Base-by-base conservation (phyloP, 2,113 vertebrate genomes). In the Gracilinanus agilis region DNA sequence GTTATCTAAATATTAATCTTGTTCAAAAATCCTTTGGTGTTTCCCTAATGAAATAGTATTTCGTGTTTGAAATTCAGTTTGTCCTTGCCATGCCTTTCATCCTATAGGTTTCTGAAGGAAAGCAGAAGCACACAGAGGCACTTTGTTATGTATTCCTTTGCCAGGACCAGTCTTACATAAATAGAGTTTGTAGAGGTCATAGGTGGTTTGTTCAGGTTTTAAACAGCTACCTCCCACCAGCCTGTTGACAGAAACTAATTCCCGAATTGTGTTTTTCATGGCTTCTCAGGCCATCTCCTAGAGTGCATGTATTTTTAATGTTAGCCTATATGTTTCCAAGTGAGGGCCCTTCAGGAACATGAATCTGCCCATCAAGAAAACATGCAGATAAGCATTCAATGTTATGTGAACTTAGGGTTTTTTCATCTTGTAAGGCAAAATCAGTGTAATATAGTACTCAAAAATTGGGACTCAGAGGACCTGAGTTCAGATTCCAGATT, bases 11-110 rank as follows among this genome's bases (percentile, higher is more conserved):
- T 40, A 83, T 83, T 83, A 83, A 83, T 83, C 67, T 83, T 83
- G n/a, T 83, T 83, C n/a, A 40, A 83, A n/a, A 83, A 83, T 83
- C n/a, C n/a, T 83, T 83, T 83, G n/a, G 67, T 83, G n/a, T 83
- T 83, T 83, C 40, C 67, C 67, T 83, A 21, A 83, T 83, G n/a
- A 83, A 40, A 83, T 83, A 40, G 34, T 83, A 83, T 83, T 83
- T 83, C n/a, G 40, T 83, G 34, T 83, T 40, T 83, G 40, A 83
- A 83, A 40, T 40, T 40, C n/a, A 83, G 67, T 6, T 83, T 40
- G 6, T 40, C 67, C 7, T 7, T 83, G 16, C 19, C 7, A 83
- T 83, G 67, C 67, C n/a, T 83, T 83, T 83, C 67, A 83, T 83
- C 67, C 67, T 25, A 83, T 83, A 83, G n/a, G 2, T 83, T 23